A percentile compares a stretch with the other conserved stretches of the same genome.
Evolutionary conservation across 1,140 invertebrate genomes (phyloP).

Genomic region (Bombus terrestris): DNA sequence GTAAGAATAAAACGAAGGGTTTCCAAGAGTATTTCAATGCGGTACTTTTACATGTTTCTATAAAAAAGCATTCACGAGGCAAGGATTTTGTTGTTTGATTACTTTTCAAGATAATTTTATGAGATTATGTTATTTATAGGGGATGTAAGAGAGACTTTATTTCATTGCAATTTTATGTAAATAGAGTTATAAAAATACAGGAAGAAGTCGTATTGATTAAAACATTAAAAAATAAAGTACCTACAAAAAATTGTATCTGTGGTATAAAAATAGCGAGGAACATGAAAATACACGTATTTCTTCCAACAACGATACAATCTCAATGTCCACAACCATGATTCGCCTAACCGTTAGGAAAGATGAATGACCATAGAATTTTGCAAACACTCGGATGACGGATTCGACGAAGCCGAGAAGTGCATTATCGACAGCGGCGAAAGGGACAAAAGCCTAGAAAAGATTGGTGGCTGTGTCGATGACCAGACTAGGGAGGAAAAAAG

Average conservation of each 20-base stretch:
- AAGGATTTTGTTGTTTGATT: no score
- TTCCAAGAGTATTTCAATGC: neutral
- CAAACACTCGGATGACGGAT: neutral
- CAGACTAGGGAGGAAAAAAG: neutral
- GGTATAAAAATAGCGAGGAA: neutral
- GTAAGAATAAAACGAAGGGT: conserved; percentile 34
- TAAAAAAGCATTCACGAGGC: no score
- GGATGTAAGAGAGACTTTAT: no score
- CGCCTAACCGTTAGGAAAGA: neutral
- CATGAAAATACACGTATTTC: neutral
- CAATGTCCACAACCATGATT: neutral
- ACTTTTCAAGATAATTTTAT: no score
- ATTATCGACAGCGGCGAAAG: neutral
- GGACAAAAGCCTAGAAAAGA: neutral
- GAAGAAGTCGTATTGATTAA: neutral
- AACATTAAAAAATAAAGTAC: neutral
- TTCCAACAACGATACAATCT: neutral
- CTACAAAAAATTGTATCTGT: neutral
- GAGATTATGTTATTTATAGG: no score
- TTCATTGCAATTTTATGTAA: no score
- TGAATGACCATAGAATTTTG: conserved; percentile 14
- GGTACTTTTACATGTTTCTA: neutral
- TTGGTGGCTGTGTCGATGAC: conserved; percentile 6
- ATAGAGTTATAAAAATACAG: no score
- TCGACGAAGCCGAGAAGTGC: neutral